Evolutionary conservation across 2,113 vertebrate genomes (phyloP).

Genomic region (Salvator merianae): DNA sequence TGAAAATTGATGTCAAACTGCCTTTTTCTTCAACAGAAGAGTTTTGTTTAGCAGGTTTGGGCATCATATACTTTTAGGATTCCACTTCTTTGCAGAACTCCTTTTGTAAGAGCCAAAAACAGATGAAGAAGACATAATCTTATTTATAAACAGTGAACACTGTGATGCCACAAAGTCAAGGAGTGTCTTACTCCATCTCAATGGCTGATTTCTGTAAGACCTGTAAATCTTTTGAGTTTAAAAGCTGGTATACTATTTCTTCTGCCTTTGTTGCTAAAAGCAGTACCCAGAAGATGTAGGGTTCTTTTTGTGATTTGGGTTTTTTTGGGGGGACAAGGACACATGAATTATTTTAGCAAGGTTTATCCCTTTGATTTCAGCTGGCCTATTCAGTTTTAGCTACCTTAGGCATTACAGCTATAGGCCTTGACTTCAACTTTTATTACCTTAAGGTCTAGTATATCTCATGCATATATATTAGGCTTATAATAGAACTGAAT

Average conservation of each 20-base stretch:
- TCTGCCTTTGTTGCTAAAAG: not conserved
- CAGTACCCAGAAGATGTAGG: not conserved
- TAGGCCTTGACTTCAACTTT: not conserved
- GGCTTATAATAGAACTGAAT: not conserved
- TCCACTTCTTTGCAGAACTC: not conserved
- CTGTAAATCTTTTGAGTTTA: not conserved
- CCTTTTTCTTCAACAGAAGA: not conserved
- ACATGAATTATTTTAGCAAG: not conserved
- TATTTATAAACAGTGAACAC: constrained; percentile 46
- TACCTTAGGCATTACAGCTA: not conserved
- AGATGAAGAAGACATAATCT: constrained; percentile 23
- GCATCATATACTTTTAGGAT: not conserved
- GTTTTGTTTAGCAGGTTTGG: constrained; percentile 3
- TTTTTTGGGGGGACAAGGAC: no score
- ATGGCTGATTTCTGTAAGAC: constrained; percentile 10
- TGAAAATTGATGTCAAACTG: not conserved
- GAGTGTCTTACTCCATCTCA: constrained; percentile 1
- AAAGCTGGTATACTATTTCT: not conserved
- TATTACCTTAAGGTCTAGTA: not conserved
- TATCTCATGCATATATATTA: not conserved
- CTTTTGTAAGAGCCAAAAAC: not conserved
- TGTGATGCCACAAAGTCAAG: not conserved
- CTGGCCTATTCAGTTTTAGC: no score
- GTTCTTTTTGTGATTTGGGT: not conserved
- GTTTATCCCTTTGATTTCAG: not conserved